These are phyloP conservation scores for Pterois miles DNA, from an alignment of 2,797 vertebrate genomes.

Conservation along the genomic window DNA sequence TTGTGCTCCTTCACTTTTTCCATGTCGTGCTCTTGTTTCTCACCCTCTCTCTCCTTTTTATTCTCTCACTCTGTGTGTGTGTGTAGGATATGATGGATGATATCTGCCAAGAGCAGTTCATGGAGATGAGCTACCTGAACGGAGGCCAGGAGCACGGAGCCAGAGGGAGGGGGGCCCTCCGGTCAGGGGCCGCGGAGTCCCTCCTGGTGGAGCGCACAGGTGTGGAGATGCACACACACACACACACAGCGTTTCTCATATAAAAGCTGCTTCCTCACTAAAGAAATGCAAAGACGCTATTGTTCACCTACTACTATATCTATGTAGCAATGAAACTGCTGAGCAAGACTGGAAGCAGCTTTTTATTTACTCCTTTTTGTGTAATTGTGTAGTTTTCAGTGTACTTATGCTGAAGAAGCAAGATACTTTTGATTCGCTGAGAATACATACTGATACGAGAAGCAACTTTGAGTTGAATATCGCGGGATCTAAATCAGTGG, in stretches of 20 bases:
- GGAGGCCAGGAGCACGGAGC: conserved; percentile 90
- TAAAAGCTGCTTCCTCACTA: conserved; percentile 4
- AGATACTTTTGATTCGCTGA: background rate
- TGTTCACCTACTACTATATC: background rate
- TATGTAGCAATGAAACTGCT: background rate
- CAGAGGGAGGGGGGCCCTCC: conserved; percentile 89
- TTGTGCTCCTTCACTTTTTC: background rate
- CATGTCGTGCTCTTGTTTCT: conserved; percentile 9
- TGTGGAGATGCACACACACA: conserved; percentile 59
- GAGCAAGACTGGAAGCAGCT: background rate
- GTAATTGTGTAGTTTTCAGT: background rate
- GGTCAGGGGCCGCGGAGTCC: conserved; percentile 90
- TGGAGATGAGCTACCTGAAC: conserved; percentile 97
- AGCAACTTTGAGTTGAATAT: background rate
- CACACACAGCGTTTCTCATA: background rate
- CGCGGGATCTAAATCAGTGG: background rate
- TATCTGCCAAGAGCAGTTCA: conserved; percentile 98
- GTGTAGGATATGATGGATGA: conserved; percentile 98
- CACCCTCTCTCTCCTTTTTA: background rate
- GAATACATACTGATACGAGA: background rate
- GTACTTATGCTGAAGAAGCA: background rate
- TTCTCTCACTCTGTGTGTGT: conserved; percentile 4
- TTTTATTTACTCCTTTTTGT: background rate
- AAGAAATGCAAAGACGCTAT: background rate
- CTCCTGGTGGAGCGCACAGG: conserved; percentile 90